Conservation (phyloP, 2,797 vertebrate species). For the Tenualosa thibaudeaui region DNA sequence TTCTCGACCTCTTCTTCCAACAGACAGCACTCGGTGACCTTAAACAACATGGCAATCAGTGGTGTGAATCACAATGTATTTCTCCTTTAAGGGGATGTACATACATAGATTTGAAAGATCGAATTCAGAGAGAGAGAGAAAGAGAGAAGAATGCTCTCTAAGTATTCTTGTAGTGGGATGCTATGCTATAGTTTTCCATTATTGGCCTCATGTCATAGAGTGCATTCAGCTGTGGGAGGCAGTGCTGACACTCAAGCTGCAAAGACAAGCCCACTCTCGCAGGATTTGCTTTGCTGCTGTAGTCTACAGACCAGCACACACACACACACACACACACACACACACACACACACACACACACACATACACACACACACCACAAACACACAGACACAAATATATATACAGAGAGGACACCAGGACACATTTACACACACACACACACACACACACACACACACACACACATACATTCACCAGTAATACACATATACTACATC, state of each 20-base stretch:
- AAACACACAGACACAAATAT: not conserved
- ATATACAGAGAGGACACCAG: not conserved
- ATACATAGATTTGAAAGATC: no score
- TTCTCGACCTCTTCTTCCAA: no score
- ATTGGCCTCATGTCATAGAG: not conserved
- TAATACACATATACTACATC: not conserved
- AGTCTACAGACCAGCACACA: not conserved
- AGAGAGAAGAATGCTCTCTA: no score
- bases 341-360: conserved; percentile 8
- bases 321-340: not conserved
- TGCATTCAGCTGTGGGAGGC: not conserved
- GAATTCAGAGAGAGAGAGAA: no score
- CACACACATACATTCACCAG: not conserved
- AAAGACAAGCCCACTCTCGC: not conserved
- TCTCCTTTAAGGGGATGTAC: no score
- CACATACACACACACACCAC: conserved; percentile 11
- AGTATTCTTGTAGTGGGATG: not conserved
- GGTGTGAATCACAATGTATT: no score
- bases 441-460: not conserved
- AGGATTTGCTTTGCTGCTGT: not conserved
- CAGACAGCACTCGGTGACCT: no score
- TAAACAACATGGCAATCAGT: no score
- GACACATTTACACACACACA: not conserved
- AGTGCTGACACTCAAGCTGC: not conserved
- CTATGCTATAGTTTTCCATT: not conserved